Evolutionary conservation across 2,888 invertebrate species (phyloP).

Genomic region (Nemapogon koenigi): DNA sequence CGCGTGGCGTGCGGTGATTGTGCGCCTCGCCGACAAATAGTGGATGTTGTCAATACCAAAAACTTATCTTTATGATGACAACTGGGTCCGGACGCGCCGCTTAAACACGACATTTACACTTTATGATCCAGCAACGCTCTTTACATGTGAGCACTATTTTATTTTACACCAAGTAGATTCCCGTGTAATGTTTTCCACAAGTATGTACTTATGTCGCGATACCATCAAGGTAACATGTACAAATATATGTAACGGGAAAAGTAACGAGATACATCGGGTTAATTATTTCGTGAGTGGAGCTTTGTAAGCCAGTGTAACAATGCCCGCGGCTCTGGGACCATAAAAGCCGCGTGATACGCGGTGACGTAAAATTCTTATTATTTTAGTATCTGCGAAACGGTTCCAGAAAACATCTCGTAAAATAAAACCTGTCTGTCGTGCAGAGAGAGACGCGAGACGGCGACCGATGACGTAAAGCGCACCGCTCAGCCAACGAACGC

Average conservation of each 20-base stretch:
- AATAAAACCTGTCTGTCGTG: slow-evolving; percentile 42
- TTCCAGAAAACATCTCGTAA: slow-evolving; percentile 57
- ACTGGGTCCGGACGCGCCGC: too few relatives aligned
- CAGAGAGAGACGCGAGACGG: slow-evolving; percentile 24
- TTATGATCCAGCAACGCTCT: slow-evolving; percentile 1
- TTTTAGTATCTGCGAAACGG: slow-evolving; percentile 62
- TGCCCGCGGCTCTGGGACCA: slow-evolving; percentile 49
- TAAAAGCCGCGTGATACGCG: slow-evolving; percentile 61
- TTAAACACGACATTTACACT: slow-evolving; percentile 3
- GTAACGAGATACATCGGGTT: slow-evolving; percentile 44
- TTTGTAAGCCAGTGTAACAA: slow-evolving; percentile 57
- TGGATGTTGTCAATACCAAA: slow-evolving; percentile 6
- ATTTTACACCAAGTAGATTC: neutral
- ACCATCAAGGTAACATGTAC: neutral
- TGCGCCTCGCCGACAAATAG: slow-evolving; percentile 3
- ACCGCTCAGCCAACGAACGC: slow-evolving; percentile 36
- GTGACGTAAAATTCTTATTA: slow-evolving; percentile 61
- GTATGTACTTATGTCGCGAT: neutral
- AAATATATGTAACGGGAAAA: neutral
- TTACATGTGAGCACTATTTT: neutral
- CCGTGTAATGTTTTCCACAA: neutral
- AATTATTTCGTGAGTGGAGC: slow-evolving; percentile 61
- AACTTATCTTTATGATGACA: slow-evolving; percentile 7
- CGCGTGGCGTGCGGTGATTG: neutral
- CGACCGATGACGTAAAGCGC: slow-evolving; percentile 4